Conservation (phyloP, 2,113 vertebrate genomes). For the Fregata magnificens region DNA sequence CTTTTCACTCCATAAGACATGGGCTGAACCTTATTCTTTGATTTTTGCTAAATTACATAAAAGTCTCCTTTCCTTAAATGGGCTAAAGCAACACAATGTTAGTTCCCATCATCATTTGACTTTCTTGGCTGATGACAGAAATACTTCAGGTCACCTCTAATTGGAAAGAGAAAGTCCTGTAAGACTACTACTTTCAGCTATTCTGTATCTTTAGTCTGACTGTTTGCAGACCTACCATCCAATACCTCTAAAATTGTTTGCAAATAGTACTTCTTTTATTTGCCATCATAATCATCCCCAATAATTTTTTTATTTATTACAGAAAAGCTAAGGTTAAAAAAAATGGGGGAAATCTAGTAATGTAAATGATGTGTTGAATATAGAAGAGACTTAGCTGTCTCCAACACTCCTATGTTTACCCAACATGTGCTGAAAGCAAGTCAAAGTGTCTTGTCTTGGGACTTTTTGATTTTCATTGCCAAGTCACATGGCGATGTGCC, state of each 20-base stretch:
- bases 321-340: not conserved
- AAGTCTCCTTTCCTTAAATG: not conserved
- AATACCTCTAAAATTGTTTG: not conserved
- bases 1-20: not conserved
- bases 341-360: not conserved
- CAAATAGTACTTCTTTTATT: not conserved
- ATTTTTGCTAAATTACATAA: not conserved
- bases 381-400: not conserved
- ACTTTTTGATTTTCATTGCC: slow-evolving; percentile 16
- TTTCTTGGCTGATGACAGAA: not conserved
- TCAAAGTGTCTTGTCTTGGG: not conserved
- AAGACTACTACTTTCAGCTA: not conserved
- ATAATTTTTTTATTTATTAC: not conserved
- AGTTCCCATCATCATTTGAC: not conserved
- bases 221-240: not conserved
- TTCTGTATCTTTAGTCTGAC: not conserved
- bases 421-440: slow-evolving; percentile 18
- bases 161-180: not conserved
- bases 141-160: not conserved
- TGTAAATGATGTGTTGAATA: not conserved
- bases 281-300: not conserved
- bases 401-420: not conserved
- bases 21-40: not conserved
- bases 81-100: not conserved
- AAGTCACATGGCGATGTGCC: not conserved